These are phyloP conservation scores for Tillus elongatus DNA, from an alignment of 2,888 invertebrate species.

Conservation along the genomic window DNA sequence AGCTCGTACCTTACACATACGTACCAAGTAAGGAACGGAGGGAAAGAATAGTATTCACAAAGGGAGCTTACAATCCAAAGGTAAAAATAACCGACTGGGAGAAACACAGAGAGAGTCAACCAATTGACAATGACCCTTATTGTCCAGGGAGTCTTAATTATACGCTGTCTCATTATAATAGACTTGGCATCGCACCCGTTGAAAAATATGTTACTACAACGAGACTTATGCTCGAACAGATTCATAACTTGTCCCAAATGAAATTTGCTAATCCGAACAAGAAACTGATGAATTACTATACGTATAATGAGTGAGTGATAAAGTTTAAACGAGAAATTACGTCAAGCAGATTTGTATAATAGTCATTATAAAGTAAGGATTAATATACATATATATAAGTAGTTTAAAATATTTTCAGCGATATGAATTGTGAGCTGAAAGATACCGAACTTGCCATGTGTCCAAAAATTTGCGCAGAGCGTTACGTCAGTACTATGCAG, in stretches of 20 bases:
- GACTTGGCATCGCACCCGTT: neutral
- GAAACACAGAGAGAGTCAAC: neutral
- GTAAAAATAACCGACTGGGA: constrained; percentile 6
- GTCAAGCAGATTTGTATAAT: too few species aligned
- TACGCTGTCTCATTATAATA: constrained; percentile 1
- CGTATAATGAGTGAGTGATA: constrained; percentile 7
- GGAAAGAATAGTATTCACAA: neutral
- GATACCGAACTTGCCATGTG: constrained; percentile 11
- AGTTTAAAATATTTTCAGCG: neutral
- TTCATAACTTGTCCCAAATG: neutral
- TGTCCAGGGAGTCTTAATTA: neutral
- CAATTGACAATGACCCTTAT: constrained; percentile 4
- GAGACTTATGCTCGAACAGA: constrained; percentile 2
- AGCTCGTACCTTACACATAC: neutral
- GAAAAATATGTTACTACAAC: neutral
- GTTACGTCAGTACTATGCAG: constrained; percentile 46
- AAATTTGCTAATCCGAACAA: neutral
- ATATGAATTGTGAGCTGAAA: constrained; percentile 3
- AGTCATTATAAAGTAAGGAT: too few species aligned
- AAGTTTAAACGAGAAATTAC: too few species aligned
- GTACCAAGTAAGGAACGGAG: neutral
- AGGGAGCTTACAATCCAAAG: neutral
- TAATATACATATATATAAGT: neutral
- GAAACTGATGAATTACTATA: constrained; percentile 5
- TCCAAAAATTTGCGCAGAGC: constrained; percentile 31